A percentile compares a stretch with the other conserved stretches of the same genome.
Conservation (phyloP, 2,797 vertebrate genomes). For the Halcyon smyrnensis region DNA sequence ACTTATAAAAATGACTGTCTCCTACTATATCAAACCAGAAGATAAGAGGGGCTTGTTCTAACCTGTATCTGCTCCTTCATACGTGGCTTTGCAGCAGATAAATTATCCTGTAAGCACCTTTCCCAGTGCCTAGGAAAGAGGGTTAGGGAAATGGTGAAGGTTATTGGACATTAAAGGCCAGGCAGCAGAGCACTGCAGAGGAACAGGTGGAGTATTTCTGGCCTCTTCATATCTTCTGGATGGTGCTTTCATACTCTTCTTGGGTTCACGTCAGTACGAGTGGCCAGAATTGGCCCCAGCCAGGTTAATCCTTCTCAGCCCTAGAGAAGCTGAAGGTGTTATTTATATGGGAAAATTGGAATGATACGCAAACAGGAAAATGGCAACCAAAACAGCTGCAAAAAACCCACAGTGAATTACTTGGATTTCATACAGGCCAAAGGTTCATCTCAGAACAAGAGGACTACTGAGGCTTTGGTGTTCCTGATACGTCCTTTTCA, state of each 20-base stretch:
- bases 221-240: background rate
- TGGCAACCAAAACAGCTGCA: background rate
- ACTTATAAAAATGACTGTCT: background rate
- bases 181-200: background rate
- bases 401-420: background rate
- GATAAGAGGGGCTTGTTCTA: background rate
- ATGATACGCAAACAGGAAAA: background rate
- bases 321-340: background rate
- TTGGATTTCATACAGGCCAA: background rate
- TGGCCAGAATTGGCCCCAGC: background rate
- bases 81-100: background rate
- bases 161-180: fast-evolving
- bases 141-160: background rate
- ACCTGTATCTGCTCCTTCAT: background rate
- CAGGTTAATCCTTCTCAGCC: background rate
- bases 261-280: background rate
- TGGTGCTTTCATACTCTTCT: background rate
- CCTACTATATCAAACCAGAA: background rate
- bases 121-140: background rate
- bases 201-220: background rate
- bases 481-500: fast-evolving
- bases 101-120: background rate
- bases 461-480: background rate
- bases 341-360: background rate
- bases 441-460: background rate